A percentile compares a stretch with the other conserved stretches of the same genome.
Evolutionary conservation across 1,140 invertebrate genomes (phyloP).

Genomic region (Heliconius hermathena): DNA sequence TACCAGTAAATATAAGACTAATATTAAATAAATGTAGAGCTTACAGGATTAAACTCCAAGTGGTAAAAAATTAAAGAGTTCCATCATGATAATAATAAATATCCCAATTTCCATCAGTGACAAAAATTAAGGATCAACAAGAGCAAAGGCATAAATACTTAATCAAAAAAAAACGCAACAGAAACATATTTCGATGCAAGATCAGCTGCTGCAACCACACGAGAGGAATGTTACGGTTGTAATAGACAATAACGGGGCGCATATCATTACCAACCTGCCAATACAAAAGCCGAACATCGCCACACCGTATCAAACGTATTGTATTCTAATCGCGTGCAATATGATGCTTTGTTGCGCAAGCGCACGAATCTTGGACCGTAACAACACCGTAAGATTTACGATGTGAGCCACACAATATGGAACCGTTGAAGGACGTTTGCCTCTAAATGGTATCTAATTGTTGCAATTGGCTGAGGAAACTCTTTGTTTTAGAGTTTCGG

Average conservation of each 20-base stretch:
- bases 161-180: not conserved
- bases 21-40: no score
- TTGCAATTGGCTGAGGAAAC: conserved; percentile 13
- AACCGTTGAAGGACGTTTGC: conserved; percentile 26
- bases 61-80: no score
- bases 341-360: conserved; percentile 54
- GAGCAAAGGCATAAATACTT: no score
- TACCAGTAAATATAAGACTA: no score
- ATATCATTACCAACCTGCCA: conserved; percentile 39
- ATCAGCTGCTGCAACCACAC: conserved; percentile 1
- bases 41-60: no score
- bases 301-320: conserved; percentile 50
- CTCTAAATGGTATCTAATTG: conserved; percentile 27
- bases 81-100: no score
- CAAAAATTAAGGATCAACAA: no score
- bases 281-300: conserved; percentile 42
- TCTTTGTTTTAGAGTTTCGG: conserved; percentile 8
- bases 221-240: conserved; percentile 29
- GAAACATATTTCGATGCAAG: not conserved
- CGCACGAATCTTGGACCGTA: conserved; percentile 46
- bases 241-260: conserved; percentile 28
- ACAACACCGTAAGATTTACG: conserved; percentile 49
- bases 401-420: conserved; percentile 29
- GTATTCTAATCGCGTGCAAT: conserved; percentile 63
- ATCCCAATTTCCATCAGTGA: no score